phyloP scores from a whole-genome alignment of 2,888 invertebrate species.

The Congeria kusceri region DNA sequence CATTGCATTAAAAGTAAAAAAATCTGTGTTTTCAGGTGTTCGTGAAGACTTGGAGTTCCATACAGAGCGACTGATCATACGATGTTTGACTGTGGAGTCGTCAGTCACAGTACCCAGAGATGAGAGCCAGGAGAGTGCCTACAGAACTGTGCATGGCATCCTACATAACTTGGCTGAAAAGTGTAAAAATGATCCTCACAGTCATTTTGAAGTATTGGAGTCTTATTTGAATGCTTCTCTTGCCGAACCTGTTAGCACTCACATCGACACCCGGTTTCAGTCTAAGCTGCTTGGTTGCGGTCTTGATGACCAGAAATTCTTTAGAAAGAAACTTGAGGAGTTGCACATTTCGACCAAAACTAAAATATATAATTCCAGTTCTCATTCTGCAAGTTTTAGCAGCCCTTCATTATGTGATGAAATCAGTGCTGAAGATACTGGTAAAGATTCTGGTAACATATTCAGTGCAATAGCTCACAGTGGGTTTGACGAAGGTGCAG shows the following conservation, averaged over 20 bases:
- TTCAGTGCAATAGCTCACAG: too few relatives aligned
- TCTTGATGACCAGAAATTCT: conserved; percentile 86
- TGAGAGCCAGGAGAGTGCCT: conserved; percentile 83
- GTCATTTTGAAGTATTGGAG: conserved; percentile 69
- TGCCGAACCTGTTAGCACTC: conserved; percentile 82
- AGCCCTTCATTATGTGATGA: too few relatives aligned
- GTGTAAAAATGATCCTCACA: conserved; percentile 70
- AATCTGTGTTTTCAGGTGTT: conserved; percentile 79
- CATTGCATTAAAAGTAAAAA: background rate
- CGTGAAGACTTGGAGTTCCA: conserved; percentile 85
- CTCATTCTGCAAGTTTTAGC: too few relatives aligned
- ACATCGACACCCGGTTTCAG: conserved; percentile 85
- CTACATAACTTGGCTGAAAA: conserved; percentile 79
- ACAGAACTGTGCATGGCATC: conserved; percentile 78
- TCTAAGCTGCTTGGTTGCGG: conserved; percentile 84
- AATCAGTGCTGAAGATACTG: too few relatives aligned
- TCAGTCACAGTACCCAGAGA: conserved; percentile 83
- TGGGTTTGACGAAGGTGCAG: too few relatives aligned
- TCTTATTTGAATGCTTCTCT: conserved; percentile 85
- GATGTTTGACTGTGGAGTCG: conserved; percentile 85
- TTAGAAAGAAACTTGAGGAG: conserved; percentile 65
- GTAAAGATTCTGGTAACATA: too few relatives aligned
- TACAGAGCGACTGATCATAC: conserved; percentile 83
- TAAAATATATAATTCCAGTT: too few relatives aligned
- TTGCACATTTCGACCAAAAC: conserved; percentile 11